A percentile compares a stretch with the other conserved stretches of the same genome.
Conservation (phyloP, 2,113 vertebrate species). For the Siniperca knerii region DNA sequence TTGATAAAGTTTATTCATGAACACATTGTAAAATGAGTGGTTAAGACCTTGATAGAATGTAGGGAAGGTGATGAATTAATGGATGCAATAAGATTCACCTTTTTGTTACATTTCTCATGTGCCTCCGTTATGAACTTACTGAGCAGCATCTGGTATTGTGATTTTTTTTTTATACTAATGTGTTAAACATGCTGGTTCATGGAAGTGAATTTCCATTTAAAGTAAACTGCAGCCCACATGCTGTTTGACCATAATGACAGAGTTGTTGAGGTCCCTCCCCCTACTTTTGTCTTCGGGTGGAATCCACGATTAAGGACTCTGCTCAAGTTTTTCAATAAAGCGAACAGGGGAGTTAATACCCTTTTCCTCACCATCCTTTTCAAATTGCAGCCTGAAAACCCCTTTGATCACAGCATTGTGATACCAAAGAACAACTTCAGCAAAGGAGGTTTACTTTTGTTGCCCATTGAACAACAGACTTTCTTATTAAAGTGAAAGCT, state of each 20-base stretch:
- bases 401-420: slow-evolving; percentile 50
- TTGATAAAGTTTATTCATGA: slow-evolving; percentile 53
- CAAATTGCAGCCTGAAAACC: slow-evolving; percentile 29
- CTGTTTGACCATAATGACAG: slow-evolving; percentile 75
- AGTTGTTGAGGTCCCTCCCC: slow-evolving; percentile 57
- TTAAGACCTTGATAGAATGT: slow-evolving; percentile 23
- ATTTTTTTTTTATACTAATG: slow-evolving; percentile 53
- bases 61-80: slow-evolving; percentile 18
- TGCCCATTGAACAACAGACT: slow-evolving; percentile 7
- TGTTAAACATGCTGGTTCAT: slow-evolving; percentile 66
- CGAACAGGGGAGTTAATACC: slow-evolving; percentile 63
- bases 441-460: slow-evolving; percentile 28
- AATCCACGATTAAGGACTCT: slow-evolving; percentile 59
- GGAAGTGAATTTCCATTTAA: slow-evolving; percentile 65
- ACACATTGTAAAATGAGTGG: slow-evolving; percentile 6
- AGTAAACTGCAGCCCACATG: slow-evolving; percentile 65
- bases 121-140: neutral
- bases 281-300: slow-evolving; percentile 51
- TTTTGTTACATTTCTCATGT: slow-evolving; percentile 9
- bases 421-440: slow-evolving; percentile 45
- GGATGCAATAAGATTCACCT: neutral
- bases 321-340: slow-evolving; percentile 75
- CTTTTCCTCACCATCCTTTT: slow-evolving; percentile 57
- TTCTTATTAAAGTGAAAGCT: neutral
- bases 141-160: slow-evolving; percentile 51